Conservation (phyloP, 1,140 invertebrate species). For the Drosophila pectinifera region DNA sequence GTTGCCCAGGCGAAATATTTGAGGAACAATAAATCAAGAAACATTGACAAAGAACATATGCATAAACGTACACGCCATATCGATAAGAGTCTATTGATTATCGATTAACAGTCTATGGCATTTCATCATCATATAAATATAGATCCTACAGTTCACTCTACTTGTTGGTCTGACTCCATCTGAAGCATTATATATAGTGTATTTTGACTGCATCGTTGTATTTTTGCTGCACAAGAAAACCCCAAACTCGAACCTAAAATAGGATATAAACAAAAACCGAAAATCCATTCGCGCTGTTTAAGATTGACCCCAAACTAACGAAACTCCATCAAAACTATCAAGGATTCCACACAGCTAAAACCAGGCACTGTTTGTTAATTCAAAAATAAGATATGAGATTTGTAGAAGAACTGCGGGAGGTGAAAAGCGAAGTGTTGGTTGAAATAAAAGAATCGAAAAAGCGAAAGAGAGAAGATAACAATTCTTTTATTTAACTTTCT, state of each 20-base stretch:
- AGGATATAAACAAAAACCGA: conserved; percentile 35
- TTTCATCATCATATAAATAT: conserved; percentile 15
- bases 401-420: conserved; percentile 20
- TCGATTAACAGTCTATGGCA: background rate
- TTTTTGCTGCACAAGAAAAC: conserved; percentile 40
- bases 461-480: conserved; percentile 40
- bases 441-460: conserved; percentile 61
- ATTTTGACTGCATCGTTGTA: conserved; percentile 51
- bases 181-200: conserved; percentile 22
- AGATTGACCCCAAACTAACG: conserved; percentile 11
- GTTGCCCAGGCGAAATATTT: too few species aligned
- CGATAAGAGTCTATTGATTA: too few species aligned
- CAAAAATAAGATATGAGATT: conserved; percentile 45
- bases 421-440: conserved; percentile 44
- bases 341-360: conserved; percentile 30
- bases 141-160: conserved; percentile 1
- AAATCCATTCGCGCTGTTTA: conserved; percentile 32
- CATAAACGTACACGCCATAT: conserved; percentile 12
- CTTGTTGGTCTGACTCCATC: background rate
- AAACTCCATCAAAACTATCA: conserved; percentile 30
- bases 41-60: conserved; percentile 5
- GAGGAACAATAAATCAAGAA: too few species aligned
- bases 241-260: conserved; percentile 11
- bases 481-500: background rate
- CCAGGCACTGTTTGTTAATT: conserved; percentile 63